Evolutionary conservation across 2,113 vertebrate species (phyloP).

Genomic region (Sterrhoptilus dennistouni): DNA sequence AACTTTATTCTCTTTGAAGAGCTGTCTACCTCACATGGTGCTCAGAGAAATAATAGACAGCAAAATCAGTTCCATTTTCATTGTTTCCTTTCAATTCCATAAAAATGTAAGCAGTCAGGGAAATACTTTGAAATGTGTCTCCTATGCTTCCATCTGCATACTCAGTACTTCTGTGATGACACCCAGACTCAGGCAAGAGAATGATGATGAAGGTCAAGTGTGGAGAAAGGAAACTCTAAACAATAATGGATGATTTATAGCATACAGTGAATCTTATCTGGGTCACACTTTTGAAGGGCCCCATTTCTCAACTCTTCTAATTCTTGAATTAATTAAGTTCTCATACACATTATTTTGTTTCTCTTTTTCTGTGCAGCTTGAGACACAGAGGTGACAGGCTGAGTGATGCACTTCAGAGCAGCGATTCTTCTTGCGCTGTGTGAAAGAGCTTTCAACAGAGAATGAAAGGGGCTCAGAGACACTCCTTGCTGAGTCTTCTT

Average conservation of each 20-base stretch:
- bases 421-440: constrained; percentile 38
- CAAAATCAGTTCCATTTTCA: constrained; percentile 55
- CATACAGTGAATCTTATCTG: constrained; percentile 42
- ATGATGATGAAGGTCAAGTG: constrained; percentile 69
- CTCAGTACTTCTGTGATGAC: constrained; percentile 55
- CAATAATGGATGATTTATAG: constrained; percentile 59
- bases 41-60: constrained; percentile 64
- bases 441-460: constrained; percentile 48
- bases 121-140: constrained; percentile 24
- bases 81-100: constrained; percentile 57
- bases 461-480: constrained; percentile 7
- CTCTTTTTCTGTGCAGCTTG: constrained; percentile 33
- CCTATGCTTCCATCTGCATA: constrained; percentile 14
- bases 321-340: constrained; percentile 74
- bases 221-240: constrained; percentile 63
- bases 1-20: constrained; percentile 65
- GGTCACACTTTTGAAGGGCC: constrained; percentile 46
- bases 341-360: constrained; percentile 29
- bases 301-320: constrained; percentile 58
- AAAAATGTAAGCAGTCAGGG: constrained; percentile 30
- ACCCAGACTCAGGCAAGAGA: constrained; percentile 47
- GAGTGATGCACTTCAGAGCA: constrained; percentile 69
- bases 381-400: constrained; percentile 37
- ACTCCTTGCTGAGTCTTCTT: not conserved
- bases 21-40: constrained; percentile 64